A percentile compares a stretch with the other conserved stretches of the same genome.
phyloP scores from a whole-genome alignment of 23 tunicate genomes.

The Botrylloides violaceus region DNA sequence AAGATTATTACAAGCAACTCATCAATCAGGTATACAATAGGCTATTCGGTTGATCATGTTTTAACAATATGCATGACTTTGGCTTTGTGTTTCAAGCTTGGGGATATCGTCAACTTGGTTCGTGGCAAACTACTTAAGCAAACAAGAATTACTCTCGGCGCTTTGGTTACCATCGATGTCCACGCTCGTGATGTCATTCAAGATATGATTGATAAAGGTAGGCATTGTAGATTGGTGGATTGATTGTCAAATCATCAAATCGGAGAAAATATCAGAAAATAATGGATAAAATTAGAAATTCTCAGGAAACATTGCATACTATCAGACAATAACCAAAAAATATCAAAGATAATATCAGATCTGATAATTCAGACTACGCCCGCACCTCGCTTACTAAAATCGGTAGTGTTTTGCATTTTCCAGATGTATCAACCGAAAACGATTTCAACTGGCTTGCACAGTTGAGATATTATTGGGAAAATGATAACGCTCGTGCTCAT shows the following conservation, averaged over 20 bases:
- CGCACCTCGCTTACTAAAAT: background rate
- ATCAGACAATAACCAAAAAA: background rate
- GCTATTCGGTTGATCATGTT: background rate
- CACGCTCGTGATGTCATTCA: conserved; percentile 96
- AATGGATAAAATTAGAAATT: background rate
- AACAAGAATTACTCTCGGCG: conserved; percentile 94
- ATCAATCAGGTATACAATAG: conserved; percentile 45
- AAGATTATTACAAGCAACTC: conserved; percentile 56
- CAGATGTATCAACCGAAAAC: conserved; percentile 74
- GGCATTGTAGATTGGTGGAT: no score
- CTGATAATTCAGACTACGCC: background rate
- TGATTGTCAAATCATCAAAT: no score
- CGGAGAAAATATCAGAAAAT: background rate
- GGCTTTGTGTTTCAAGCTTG: conserved; percentile 30
- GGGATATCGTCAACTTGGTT: conserved; percentile 91
- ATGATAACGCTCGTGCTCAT: conserved; percentile 94
- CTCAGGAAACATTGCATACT: background rate
- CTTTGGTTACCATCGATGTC: conserved; percentile 96
- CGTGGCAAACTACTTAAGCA: conserved; percentile 94
- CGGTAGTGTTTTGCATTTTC: background rate
- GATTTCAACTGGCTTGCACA: conserved; percentile 99
- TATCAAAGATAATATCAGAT: background rate
- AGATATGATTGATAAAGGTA: conserved; percentile 90
- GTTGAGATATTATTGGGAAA: conserved; percentile 94
- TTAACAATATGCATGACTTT: background rate